Evolutionary conservation across 2,113 vertebrate genomes (phyloP), one percentile per base, ranked within the genome.

Genomic region (Serinus canaria): DNA sequence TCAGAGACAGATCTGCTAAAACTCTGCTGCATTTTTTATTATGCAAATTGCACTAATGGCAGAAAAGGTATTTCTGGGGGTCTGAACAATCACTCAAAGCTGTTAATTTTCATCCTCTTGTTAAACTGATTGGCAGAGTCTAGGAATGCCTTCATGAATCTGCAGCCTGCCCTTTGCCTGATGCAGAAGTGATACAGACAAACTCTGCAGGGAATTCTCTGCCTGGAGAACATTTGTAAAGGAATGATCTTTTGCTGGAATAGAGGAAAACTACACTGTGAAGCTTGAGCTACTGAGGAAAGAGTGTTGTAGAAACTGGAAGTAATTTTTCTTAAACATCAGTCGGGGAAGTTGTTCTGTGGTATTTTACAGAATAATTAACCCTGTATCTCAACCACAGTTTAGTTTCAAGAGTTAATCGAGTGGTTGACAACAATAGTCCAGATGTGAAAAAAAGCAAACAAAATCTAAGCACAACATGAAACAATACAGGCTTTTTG

Each of bases 21-120:
- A 82, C 69, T 87, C 17, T 55, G 52, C 83, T 86, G 83, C 62
- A 52, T 76, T 74, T 92, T 74, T 92, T 94, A 93, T 93, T 73
- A 95, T 95, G 92, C 66, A 95, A 83, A 91, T 96, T 77, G 50
- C 62, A 56, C 13, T 87, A 22, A 75, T 94, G 89, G 95, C 77
- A 89, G 70, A 79, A 60, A 81, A 78, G 66, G 56, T 91, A 80
- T 87, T 91, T 89, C 69, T 58, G 21, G 66, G 64, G 49, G 35
- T 94, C 80, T 96, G 92, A 95, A 83, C 87, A 92, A 77, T 89
- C 53, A 78, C 66, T 96, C 89, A 91, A 52, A 94, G 76, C 83
- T 64, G 44, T 72, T 94, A 56, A 87, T 95, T 96, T 94, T 92
- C 83, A 94, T 92, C 58, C 35, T 89, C 44, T 74, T 91, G 43